Conservation (phyloP, 2,113 vertebrate genomes). For the Mandrillus leucophaeus region DNA sequence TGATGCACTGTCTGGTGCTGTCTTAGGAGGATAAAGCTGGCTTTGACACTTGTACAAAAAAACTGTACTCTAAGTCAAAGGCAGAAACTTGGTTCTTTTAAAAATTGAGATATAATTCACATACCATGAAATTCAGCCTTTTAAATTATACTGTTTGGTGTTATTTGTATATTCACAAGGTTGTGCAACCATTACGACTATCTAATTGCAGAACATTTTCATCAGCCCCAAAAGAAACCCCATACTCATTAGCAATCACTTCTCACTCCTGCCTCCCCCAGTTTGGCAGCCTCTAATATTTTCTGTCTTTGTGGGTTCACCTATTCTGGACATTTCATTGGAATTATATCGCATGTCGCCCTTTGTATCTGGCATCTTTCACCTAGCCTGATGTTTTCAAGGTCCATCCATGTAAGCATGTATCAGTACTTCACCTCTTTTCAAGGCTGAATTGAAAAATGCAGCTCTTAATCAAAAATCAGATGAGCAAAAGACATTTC, state of each 20-base stretch:
- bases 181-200: background rate
- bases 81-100: background rate
- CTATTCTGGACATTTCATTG: background rate
- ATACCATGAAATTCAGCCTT: background rate
- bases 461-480: constrained; percentile 9
- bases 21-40: background rate
- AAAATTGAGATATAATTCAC: constrained; percentile 23
- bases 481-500: background rate
- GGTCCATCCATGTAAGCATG: background rate
- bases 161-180: background rate
- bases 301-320: background rate
- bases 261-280: background rate
- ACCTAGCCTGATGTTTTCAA: constrained; percentile 2
- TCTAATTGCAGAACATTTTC: constrained; percentile 18
- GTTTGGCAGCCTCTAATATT: background rate
- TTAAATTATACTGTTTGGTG: background rate
- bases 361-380: background rate
- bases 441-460: constrained; percentile 22
- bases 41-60: background rate
- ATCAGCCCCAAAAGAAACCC: background rate
- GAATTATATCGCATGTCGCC: background rate
- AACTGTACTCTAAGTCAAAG: background rate
- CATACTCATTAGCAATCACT: background rate
- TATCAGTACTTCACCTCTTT: constrained; percentile 23
- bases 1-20: background rate